Conservation (phyloP, 2,797 vertebrate genomes). For the Natrix natrix region DNA sequence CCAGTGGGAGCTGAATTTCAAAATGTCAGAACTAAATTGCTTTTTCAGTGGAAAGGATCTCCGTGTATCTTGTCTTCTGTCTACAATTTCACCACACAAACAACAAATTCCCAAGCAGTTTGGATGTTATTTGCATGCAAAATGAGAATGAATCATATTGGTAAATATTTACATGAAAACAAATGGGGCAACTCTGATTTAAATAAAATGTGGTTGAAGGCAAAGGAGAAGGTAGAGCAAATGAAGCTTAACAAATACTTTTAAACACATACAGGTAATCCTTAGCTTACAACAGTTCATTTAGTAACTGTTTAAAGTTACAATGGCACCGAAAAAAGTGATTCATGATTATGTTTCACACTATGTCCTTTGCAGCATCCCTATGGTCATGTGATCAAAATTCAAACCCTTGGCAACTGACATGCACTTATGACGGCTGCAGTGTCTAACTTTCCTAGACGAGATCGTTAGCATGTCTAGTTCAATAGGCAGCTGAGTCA, state of each 20-base stretch:
- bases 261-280: background rate
- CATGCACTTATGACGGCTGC: too few relatives aligned
- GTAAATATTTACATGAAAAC: background rate
- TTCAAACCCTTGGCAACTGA: too few relatives aligned
- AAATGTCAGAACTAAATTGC: background rate
- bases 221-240: background rate
- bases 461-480: too few relatives aligned
- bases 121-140: background rate
- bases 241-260: background rate
- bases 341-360: background rate
- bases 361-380: background rate
- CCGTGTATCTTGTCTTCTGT: background rate
- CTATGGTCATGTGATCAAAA: background rate
- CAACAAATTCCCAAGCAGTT: background rate
- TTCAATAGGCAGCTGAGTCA: too few relatives aligned
- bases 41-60: background rate
- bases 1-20: background rate
- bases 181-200: background rate
- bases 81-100: background rate
- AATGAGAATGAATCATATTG: background rate
- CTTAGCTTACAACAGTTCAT: background rate
- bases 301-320: background rate
- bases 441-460: too few relatives aligned
- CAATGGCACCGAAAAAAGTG: background rate
- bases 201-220: background rate